A percentile compares a stretch with the other conserved stretches of the same genome.
Conservation (phyloP, 2,888 invertebrate species). For the Empis livida region DNA sequence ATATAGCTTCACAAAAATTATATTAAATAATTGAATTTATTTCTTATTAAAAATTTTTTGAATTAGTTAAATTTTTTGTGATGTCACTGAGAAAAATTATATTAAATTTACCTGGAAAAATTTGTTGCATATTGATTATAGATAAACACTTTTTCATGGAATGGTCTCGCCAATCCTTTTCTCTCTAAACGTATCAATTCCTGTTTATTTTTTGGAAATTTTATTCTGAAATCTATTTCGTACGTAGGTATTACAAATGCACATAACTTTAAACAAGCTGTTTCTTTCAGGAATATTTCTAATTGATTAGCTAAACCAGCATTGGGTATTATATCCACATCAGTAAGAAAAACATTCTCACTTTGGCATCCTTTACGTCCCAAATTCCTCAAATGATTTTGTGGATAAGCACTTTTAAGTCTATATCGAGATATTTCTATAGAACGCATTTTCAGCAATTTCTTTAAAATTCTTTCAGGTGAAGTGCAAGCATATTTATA, state of each 20-base stretch:
- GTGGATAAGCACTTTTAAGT: constrained; percentile 66
- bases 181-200: constrained; percentile 61
- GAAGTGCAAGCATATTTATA: constrained; percentile 47
- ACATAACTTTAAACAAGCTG: constrained; percentile 51
- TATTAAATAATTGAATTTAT: no score
- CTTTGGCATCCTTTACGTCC: constrained; percentile 76
- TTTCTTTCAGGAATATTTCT: constrained; percentile 50
- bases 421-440: constrained; percentile 59
- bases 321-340: constrained; percentile 79
- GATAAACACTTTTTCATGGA: constrained; percentile 83
- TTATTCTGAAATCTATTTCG: constrained; percentile 66
- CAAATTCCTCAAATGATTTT: constrained; percentile 77
- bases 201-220: constrained; percentile 68
- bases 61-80: no score
- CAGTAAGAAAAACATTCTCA: constrained; percentile 69
- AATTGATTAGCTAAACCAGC: constrained; percentile 55
- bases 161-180: constrained; percentile 73
- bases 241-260: constrained; percentile 86
- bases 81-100: no score
- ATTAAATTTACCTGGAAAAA: constrained; percentile 56
- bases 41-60: no score
- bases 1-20: not conserved
- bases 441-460: constrained; percentile 46
- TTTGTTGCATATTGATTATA: constrained; percentile 88
- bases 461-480: constrained; percentile 49